phyloP scores from a whole-genome alignment of 2,888 invertebrate genomes.

The Lamproptera curius region DNA sequence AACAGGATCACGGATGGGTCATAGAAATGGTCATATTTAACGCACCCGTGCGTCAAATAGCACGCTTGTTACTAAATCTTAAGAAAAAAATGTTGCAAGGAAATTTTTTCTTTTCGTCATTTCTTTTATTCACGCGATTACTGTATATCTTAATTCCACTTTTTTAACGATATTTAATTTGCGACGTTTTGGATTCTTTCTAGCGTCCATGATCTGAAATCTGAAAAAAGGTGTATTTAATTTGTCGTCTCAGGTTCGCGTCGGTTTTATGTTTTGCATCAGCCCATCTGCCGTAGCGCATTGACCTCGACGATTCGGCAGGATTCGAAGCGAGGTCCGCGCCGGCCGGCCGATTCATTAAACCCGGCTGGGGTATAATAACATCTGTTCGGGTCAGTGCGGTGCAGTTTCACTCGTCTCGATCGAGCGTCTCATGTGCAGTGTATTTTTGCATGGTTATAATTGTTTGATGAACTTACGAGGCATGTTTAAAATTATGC shows the following conservation, averaged over 20 bases:
- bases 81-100: too few species aligned
- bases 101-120: too few species aligned
- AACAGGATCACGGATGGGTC: slow-evolving; percentile 7
- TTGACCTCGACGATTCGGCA: background rate
- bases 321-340: background rate
- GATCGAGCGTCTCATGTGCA: background rate
- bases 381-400: background rate
- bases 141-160: too few species aligned
- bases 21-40: slow-evolving; percentile 9
- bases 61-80: slow-evolving; percentile 2
- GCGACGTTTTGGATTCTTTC: too few species aligned
- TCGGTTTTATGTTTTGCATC: background rate
- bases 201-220: too few species aligned
- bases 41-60: slow-evolving; percentile 10
- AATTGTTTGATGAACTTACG: too few species aligned
- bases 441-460: too few species aligned
- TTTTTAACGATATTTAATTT: too few species aligned
- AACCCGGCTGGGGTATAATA: background rate
- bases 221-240: too few species aligned
- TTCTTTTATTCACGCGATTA: too few species aligned
- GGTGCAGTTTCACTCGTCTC: background rate
- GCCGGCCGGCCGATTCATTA: background rate
- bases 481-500: too few species aligned
- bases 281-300: background rate
- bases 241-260: too few species aligned